phyloP scores from a whole-genome alignment of 1,140 invertebrate species.

The Drosophila kanapiae region DNA sequence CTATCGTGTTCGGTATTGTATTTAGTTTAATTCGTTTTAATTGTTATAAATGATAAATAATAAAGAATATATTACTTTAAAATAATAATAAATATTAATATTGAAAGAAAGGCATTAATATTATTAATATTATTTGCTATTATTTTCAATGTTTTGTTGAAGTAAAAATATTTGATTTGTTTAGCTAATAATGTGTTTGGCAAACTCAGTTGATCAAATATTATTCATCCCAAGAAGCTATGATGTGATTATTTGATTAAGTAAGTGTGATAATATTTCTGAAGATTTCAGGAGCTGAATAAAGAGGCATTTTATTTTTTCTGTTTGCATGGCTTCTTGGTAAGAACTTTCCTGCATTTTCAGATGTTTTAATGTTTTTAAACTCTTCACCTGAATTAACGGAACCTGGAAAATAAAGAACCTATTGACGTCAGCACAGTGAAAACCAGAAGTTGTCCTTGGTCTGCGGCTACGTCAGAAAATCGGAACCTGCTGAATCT shows the following conservation, averaged over 20 bases:
- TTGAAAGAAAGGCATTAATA: background rate
- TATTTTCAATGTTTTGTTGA: background rate
- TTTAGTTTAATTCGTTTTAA: no score
- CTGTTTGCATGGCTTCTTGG: background rate
- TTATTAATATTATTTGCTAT: no score
- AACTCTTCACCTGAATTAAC: background rate
- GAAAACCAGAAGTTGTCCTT: slow-evolving; percentile 40
- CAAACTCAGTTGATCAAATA: slow-evolving; percentile 16
- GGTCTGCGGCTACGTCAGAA: slow-evolving; percentile 22
- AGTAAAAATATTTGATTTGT: background rate
- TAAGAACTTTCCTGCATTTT: background rate
- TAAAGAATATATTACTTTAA: background rate
- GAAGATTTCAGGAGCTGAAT: background rate
- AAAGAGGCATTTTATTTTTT: background rate
- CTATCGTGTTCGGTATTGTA: no score
- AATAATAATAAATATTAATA: no score
- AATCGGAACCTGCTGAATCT: slow-evolving; percentile 14
- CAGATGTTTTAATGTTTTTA: background rate
- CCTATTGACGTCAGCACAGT: slow-evolving; percentile 36
- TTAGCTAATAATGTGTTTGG: background rate
- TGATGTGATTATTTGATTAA: slow-evolving; percentile 2
- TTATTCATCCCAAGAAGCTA: background rate
- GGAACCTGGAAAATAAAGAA: slow-evolving; percentile 4
- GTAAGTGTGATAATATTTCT: background rate
- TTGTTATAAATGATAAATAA: background rate